Base-by-base conservation (phyloP, 1,140 invertebrate species). In the Drosophila subpulchrella region DNA sequence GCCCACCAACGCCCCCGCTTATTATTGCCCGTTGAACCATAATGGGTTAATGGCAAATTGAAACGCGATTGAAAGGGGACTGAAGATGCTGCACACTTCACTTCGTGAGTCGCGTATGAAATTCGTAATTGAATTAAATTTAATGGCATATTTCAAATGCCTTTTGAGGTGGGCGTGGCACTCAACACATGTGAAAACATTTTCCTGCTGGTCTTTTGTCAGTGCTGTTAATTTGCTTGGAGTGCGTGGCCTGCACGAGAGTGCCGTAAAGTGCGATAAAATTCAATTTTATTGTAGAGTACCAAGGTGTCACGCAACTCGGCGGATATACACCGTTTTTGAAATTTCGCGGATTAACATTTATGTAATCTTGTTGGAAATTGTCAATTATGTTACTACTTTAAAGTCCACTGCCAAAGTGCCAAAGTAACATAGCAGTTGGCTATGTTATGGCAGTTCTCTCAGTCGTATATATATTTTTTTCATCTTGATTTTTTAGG, bases 21-120 rank as follows among this genome's bases (percentile, higher is more conserved):
- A 77, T 83, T 77, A 88, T 90, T 89, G 81, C 61, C 77, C 74
- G 78, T 34, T 90, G 61, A 90, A 70, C 70, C 84, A 90, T 89
- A 89, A 90, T 89, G 84, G 84, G 84, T 89, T 89, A 90, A 89
- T 89, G 84, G 84, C 84, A 81, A 90, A 89, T 89, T 90, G 85
- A 90, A 72, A 78, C 71, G 80, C 74, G 67, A 84, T 78, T 88
- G 76, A 89, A 88, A 78, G 53, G 84, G 47, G 39, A 54, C 13
- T 47, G 38, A 55, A 51, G 56, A 44, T 30, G 46, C 36, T 58
- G 42, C 15, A 39, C 10, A 65, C 61, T 38, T 47, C 41, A 30
- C 30, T 30, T 47, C 15, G 39, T 54, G 51, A 60, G 58, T 71
- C 71, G 50, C 60, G 67, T 80, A 84, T 80, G 61, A 89, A 89